Evolutionary conservation across 2,888 invertebrate genomes (phyloP).

Genomic region (Ichneumoninae sp.): DNA sequence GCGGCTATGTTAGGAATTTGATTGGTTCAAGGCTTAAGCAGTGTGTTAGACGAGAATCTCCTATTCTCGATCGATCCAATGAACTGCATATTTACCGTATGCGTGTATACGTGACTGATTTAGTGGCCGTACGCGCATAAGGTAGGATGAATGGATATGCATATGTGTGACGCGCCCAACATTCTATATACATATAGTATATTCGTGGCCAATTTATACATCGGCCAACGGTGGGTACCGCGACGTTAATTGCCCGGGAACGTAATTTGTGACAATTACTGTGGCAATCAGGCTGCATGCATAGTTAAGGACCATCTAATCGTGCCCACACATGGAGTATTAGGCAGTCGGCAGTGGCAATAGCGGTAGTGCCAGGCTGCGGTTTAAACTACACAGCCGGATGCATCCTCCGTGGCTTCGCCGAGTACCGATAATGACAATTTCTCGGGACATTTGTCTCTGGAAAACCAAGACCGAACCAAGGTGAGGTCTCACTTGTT

Average conservation of each 20-base stretch:
- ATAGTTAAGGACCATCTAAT: slow-evolving; percentile 68
- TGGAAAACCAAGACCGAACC: neutral
- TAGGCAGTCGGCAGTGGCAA: slow-evolving; percentile 48
- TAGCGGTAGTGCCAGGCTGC: slow-evolving; percentile 44
- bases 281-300: slow-evolving; percentile 67
- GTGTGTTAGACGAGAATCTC: slow-evolving; percentile 12
- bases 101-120: slow-evolving; percentile 18
- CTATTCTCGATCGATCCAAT: slow-evolving; percentile 14
- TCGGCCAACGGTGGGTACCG: slow-evolving; percentile 51
- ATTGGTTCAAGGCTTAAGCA: slow-evolving; percentile 33
- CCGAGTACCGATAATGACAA: neutral
- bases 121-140: neutral
- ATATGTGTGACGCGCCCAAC: neutral
- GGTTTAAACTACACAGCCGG: slow-evolving; percentile 33
- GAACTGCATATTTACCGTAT: slow-evolving; percentile 20
- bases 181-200: slow-evolving; percentile 20
- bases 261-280: slow-evolving; percentile 68
- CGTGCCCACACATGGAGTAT: slow-evolving; percentile 62
- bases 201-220: slow-evolving; percentile 55
- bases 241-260: slow-evolving; percentile 67
- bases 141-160: neutral
- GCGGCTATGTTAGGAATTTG: slow-evolving; percentile 57
- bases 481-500: no score
- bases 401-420: neutral
- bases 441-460: neutral